Conservation (phyloP, 2,113 vertebrate species). For the Alaudala cheleensis region DNA sequence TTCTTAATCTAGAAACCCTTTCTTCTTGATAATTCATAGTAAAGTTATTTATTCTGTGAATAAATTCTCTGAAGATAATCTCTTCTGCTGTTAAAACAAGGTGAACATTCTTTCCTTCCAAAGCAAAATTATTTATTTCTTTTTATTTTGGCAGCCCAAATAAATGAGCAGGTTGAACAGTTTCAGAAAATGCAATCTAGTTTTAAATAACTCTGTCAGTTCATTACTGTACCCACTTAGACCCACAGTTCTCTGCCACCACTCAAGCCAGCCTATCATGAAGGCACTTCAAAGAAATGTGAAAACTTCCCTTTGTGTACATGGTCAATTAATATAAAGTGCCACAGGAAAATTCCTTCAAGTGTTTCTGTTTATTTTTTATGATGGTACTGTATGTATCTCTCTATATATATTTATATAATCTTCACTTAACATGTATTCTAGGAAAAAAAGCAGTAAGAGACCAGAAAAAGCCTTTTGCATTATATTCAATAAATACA, state of each 20-base stretch:
- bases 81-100: not conserved
- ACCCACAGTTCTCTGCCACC: not conserved
- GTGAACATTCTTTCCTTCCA: not conserved
- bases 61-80: not conserved
- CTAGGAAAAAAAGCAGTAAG: not conserved
- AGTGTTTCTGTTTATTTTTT: not conserved
- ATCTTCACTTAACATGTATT: not conserved
- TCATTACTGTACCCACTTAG: not conserved
- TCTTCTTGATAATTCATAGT: not conserved
- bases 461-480: not conserved
- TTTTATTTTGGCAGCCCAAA: not conserved
- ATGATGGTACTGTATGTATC: not conserved
- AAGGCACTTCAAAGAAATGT: not conserved
- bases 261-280: not conserved
- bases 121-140: not conserved
- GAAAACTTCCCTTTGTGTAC: not conserved
- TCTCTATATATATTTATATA: not conserved
- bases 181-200: not conserved
- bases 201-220: not conserved
- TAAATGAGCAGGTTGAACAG: not conserved
- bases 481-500: not conserved
- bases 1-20: not conserved
- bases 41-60: not conserved
- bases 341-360: not conserved
- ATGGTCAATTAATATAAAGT: not conserved